A percentile compares a stretch with the other conserved stretches of the same genome.
These are phyloP conservation scores for Cladorhizidae sp. DNA, from an alignment of 37 sponge, comb jelly and placozoan genomes.

Conservation along the genomic window DNA sequence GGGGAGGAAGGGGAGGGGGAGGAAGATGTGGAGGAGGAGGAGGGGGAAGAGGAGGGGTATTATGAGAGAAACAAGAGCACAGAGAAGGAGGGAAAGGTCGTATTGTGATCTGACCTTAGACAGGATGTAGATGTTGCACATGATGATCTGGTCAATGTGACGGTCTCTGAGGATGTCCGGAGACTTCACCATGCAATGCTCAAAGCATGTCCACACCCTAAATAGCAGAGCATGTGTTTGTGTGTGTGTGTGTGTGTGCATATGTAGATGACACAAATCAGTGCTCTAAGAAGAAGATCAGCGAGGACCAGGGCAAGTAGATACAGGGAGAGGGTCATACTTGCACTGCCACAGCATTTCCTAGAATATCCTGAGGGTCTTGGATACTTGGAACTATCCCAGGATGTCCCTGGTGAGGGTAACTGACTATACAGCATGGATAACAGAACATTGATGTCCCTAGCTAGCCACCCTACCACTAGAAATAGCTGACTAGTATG, in stretches of 20 bases:
- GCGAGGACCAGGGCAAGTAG: no score
- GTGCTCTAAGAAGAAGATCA: background rate
- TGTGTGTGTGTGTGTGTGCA: no score
- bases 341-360: no score
- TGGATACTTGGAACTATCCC: no score
- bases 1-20: background rate
- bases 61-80: background rate
- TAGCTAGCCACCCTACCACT: no score
- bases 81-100: background rate
- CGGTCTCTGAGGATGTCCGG: constrained; percentile 84
- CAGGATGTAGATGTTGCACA: constrained; percentile 84
- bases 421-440: no score
- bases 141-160: constrained; percentile 89
- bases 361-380: no score
- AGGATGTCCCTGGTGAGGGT: no score
- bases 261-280: background rate
- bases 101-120: constrained; percentile 52
- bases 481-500: no score
- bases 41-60: background rate
- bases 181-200: constrained; percentile 65
- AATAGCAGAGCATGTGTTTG: no score
- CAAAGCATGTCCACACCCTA: constrained; percentile 87
- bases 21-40: background rate
- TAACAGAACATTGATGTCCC: no score
- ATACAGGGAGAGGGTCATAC: no score